Base-by-base conservation (phyloP, 30 jellyfish, hydroid and myxozoan species). In the Rhopilema esculentum region DNA sequence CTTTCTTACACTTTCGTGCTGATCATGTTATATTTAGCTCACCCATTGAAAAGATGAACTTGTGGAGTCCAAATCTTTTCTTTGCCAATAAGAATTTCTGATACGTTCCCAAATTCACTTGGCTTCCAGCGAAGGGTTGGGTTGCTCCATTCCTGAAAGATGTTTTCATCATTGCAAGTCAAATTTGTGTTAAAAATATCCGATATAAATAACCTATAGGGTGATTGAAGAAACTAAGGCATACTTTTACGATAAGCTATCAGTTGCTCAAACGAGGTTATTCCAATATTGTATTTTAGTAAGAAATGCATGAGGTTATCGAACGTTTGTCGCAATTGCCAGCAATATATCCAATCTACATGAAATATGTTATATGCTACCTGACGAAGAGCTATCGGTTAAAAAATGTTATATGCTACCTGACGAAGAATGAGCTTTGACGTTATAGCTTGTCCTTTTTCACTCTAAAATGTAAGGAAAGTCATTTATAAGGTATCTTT, bases 51-150 rank as follows among this genome's bases (percentile, higher is more conserved):
- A 12, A 91, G 85, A 62, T 79, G 96, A 17, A 91, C 48, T 21
- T 64, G 63, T 7, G 98, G 98, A 28, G 91, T 86, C 98, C 98
- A 91, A 61, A 91, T 57, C 27, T 91, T 40, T 30, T 66, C 80
- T 51, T 72, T 82, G 62, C 93, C 75, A 50, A 91, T 61, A 64
- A 86, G 69, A 49, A 91, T 31, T 79, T 91, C 96, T 0, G 82
- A 50, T 17, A 91, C 61, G 33, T 75, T 69, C 0, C 88, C 91
- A 66, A 77, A 85, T 31, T 85, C 83, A 19, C 28, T 26, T 23
- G 94, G 96, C 1, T 68, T 75, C 98, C 98, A 91, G 1, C 19
- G 40, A 48, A 91, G 62, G 1, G 67, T 64, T 15, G 88, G 91
- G 31, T 91, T 91, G 33, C 53, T 83, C 97, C 97, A 91, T 77